A percentile compares a stretch with the other conserved stretches of the same genome.
phyloP scores from a whole-genome alignment of 1,140 invertebrate species.

The Aphelenchoides avenae region DNA sequence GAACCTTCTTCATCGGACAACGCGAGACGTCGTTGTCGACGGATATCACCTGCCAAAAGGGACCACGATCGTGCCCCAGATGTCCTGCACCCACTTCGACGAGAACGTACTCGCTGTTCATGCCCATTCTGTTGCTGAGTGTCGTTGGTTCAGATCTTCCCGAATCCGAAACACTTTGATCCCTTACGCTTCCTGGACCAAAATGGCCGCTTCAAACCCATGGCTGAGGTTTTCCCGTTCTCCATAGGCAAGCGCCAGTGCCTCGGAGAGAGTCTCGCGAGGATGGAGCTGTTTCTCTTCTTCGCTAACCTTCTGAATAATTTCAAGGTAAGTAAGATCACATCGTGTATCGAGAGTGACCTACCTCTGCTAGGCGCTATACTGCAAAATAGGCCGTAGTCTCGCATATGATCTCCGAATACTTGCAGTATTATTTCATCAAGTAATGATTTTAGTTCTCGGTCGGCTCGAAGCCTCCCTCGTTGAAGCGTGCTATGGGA shows the following conservation, averaged over 20 bases:
- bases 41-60: conserved; percentile 10
- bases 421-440: no score
- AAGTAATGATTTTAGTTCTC: no score
- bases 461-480: no score
- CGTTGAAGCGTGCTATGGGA: no score
- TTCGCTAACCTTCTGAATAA: conserved; percentile 6
- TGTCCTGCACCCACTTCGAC: no score
- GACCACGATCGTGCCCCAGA: conserved; percentile 9
- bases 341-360: no score
- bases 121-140: no score
- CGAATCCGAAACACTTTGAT: conserved; percentile 74
- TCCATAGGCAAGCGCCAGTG: conserved; percentile 78
- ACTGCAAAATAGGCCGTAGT: no score
- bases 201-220: conserved; percentile 72
- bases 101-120: no score
- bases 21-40: not conserved
- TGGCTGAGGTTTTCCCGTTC: conserved; percentile 83
- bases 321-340: not conserved
- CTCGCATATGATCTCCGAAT: no score
- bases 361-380: no score
- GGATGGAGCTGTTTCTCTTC: conserved; percentile 1
- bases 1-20: not conserved
- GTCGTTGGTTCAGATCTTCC: conserved; percentile 25
- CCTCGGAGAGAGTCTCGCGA: conserved; percentile 60
- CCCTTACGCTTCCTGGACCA: conserved; percentile 74